Conservation (phyloP, 1,140 invertebrate species). For the Drosophila arizonae region DNA sequence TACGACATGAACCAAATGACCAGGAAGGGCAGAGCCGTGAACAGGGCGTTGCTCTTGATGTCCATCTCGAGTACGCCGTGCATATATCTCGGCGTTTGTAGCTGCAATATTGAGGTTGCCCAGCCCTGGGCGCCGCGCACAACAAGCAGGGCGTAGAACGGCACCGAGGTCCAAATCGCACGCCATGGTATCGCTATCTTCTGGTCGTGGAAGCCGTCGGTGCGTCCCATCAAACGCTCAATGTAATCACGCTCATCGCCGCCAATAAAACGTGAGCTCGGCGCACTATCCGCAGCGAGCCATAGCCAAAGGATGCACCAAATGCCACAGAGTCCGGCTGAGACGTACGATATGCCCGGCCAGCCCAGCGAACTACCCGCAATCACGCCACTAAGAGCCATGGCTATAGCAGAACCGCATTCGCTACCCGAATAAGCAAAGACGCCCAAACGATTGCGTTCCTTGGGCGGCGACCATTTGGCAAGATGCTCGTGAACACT, state of each 20-base stretch:
- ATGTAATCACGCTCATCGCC: slow-evolving; percentile 86
- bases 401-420: slow-evolving; percentile 89
- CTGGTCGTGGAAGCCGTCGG: slow-evolving; percentile 69
- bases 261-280: slow-evolving; percentile 85
- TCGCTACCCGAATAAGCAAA: slow-evolving; percentile 87
- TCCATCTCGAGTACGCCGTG: slow-evolving; percentile 89
- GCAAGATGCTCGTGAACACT: slow-evolving; percentile 86
- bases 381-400: slow-evolving; percentile 86
- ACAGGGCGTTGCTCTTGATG: slow-evolving; percentile 88
- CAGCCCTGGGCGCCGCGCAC: slow-evolving; percentile 94
- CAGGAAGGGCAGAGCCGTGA: slow-evolving; percentile 91
- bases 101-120: slow-evolving; percentile 96
- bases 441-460: slow-evolving; percentile 85
- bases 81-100: slow-evolving; percentile 89
- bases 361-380: slow-evolving; percentile 87
- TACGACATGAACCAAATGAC: slow-evolving; percentile 88
- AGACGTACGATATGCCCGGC: slow-evolving; percentile 91
- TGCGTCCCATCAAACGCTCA: slow-evolving; percentile 81
- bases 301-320: slow-evolving; percentile 87
- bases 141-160: slow-evolving; percentile 93
- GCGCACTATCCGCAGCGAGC: slow-evolving; percentile 87
- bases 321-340: slow-evolving; percentile 86
- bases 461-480: slow-evolving; percentile 84
- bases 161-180: slow-evolving; percentile 89
- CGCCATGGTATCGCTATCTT: slow-evolving; percentile 87